phyloP scores from a whole-genome alignment of 2,888 invertebrate genomes.

The Busseola fusca region DNA sequence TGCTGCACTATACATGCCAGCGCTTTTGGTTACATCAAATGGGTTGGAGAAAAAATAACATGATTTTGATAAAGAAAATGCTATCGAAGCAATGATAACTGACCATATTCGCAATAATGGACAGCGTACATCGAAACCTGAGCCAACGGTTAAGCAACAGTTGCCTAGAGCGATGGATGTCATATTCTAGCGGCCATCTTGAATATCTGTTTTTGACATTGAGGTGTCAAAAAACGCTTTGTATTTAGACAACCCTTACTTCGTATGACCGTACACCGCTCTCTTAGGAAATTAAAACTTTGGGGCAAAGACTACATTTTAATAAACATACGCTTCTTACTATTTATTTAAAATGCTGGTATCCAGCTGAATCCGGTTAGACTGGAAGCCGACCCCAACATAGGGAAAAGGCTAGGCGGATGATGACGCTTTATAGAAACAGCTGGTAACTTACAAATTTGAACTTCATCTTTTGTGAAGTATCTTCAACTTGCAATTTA shows the following conservation, averaged over 20 bases:
- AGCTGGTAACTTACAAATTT: background rate
- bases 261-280: background rate
- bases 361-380: too few relatives aligned
- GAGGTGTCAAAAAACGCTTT: background rate
- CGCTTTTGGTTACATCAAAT: conserved; percentile 7
- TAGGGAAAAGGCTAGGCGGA: too few relatives aligned
- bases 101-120: background rate
- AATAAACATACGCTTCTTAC: background rate
- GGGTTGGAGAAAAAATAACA: conserved; percentile 4
- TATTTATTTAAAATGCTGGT: too few relatives aligned
- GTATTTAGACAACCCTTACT: background rate
- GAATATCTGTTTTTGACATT: background rate
- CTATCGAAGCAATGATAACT: conserved; percentile 1
- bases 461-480: background rate
- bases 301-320: background rate
- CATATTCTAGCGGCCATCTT: background rate
- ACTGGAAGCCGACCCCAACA: too few relatives aligned
- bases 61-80: conserved; percentile 10
- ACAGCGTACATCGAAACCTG: conserved; percentile 13
- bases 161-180: background rate
- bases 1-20: background rate
- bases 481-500: too few relatives aligned
- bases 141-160: background rate
- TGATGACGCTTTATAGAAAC: too few relatives aligned
- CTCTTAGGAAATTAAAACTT: background rate